phyloP scores from a whole-genome alignment of 2,888 invertebrate species.

The Synergus itoensis region DNA sequence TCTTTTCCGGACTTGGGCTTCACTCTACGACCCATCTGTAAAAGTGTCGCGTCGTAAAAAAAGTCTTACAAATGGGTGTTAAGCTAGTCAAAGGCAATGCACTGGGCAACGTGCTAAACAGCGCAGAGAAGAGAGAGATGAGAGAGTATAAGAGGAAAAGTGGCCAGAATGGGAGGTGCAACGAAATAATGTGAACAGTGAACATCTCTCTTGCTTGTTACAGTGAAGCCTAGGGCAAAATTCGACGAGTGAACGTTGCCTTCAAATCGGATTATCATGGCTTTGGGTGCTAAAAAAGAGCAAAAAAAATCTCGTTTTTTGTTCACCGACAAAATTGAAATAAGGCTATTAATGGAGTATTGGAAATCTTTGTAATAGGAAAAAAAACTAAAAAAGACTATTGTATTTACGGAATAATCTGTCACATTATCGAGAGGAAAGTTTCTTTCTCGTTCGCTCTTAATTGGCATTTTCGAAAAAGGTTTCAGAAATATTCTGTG shows the following conservation, averaged over 20 bases:
- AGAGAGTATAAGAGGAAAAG: constrained; percentile 10
- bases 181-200: constrained; percentile 24
- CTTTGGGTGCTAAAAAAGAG: neutral
- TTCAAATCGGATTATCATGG: neutral
- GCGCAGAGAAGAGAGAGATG: neutral
- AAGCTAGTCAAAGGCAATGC: constrained; percentile 46
- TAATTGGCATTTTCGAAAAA: neutral
- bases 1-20: constrained; percentile 8
- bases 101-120: constrained; percentile 12
- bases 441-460: no score
- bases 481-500: no score
- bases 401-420: neutral
- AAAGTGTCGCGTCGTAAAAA: constrained; percentile 52
- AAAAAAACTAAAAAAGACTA: neutral
- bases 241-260: constrained; percentile 6
- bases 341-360: neutral
- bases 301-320: neutral
- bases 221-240: constrained; percentile 4
- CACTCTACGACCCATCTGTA: neutral
- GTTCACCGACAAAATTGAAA: neutral
- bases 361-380: neutral
- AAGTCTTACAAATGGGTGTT: constrained; percentile 60
- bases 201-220: constrained; percentile 15
- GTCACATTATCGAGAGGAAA: neutral
- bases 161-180: neutral